Base-by-base conservation (phyloP, 2,888 invertebrate species). In the Mactromeris polynyma region DNA sequence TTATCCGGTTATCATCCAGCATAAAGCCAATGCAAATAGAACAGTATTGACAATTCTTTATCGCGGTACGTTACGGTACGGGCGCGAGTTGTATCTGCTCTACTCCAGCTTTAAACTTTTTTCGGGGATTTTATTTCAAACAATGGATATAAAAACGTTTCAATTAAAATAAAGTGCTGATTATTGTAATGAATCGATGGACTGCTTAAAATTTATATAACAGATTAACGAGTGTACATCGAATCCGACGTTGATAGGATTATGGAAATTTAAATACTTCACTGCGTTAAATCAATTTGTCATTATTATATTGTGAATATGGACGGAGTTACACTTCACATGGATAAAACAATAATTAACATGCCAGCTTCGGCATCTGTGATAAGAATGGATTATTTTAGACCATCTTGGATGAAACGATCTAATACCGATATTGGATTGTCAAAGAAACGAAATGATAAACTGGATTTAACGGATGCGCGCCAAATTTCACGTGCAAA, bases 251-350 rank as follows among this genome's bases (percentile, higher is more conserved):
- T 83, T 69, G 54, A 81, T 73, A 73, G 83, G 83, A 83, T 83
- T 83, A 83, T 51, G 73, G 69, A 83, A 77, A 77, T 21, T 83
- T 83, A 77, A 83, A 46, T 83, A 77, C 77, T 73, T 36, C 73
- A 11, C 54, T 64, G 69, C 42, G 82, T 83, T 83, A 64, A 83
- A 83, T 83, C 77, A 85, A 79, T 64, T 85, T 85, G 40, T 77
- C 46, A 73, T 73, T 82, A 42, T 31, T 81, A 78, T 46, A 51
- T 38, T 77, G 83, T 69, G 73, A 88, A 82, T 79, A 92, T 92
- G 92, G 92, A 92, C 40, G 92, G 88, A 82, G 82, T 89, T 81
- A 42, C 87, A 21, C 79, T 89, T 64, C 89, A 83, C n/a, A 84
- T 87, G 92, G 90, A 90, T 51, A 87, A 83, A 33, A 69, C 88